Percentiles rank a stretch among this genome's conserved stretches.
phyloP scores from a whole-genome alignment of 2,113 vertebrate genomes.

The Lucifuga dentata region DNA sequence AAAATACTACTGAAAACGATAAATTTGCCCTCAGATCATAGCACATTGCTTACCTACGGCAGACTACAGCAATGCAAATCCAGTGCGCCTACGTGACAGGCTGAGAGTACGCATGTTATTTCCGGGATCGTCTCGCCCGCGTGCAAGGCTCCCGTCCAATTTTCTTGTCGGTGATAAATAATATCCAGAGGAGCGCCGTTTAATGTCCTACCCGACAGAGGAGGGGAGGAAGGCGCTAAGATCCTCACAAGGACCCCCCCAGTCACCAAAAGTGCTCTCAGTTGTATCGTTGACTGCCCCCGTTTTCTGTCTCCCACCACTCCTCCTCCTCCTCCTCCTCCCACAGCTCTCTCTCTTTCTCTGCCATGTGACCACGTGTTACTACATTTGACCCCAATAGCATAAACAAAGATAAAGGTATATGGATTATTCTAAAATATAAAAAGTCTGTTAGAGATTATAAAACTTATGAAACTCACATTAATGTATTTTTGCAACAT shows the following conservation, averaged over 20 bases:
- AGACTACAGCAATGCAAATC: constrained; percentile 65
- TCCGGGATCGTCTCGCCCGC: constrained; percentile 72
- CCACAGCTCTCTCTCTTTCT: constrained; percentile 1
- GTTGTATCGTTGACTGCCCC: constrained; percentile 14
- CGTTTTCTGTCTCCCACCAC: not conserved
- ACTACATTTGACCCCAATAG: constrained; percentile 12
- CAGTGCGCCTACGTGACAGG: constrained; percentile 78
- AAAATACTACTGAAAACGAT: not conserved
- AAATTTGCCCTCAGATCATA: not conserved
- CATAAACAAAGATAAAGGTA: too few relatives aligned
- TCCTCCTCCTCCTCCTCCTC: constrained; percentile 22
- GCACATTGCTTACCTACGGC: constrained; percentile 55
- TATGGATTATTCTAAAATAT: too few relatives aligned
- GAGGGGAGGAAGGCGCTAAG: constrained; percentile 10
- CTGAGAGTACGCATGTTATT: constrained; percentile 76
- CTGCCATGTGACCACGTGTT: constrained; percentile 46
- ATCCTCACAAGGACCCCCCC: constrained; percentile 9
- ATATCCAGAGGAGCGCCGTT: constrained; percentile 8
- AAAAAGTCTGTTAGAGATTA: too few relatives aligned
- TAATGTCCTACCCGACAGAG: not conserved
- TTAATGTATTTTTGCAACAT: too few relatives aligned
- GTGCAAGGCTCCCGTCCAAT: constrained; percentile 46
- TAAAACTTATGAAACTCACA: too few relatives aligned
- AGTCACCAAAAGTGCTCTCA: constrained; percentile 3
- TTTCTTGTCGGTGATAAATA: constrained; percentile 48